Evolutionary conservation across 2,113 vertebrate genomes (phyloP), one percentile per base, ranked within the genome.

Genomic region (Xenotilapia caudafasciata): DNA sequence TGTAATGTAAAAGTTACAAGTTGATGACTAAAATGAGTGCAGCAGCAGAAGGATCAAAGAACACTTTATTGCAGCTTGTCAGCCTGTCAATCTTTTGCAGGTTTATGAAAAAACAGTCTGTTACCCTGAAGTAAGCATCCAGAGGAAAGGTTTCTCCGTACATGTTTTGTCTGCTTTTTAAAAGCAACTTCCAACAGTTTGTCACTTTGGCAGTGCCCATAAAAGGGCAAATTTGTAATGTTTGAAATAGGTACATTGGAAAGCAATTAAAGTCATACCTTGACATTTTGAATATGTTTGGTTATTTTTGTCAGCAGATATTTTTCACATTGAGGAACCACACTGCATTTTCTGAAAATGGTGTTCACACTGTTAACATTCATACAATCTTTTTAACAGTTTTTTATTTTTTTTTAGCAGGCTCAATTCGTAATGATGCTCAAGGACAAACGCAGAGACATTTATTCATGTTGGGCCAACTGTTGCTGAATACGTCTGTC

Each of bases 1-100:
- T 94, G 93, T 91, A 92, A 95, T 89, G 85, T 89, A 82, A 93
- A 93, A 93, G 91, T 91, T 93, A 88, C 92, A 88, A 85, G 92
- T 85, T 89, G 90, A 81, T 83, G 82, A 91, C 85, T 65, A 62
- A 89, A 92, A 89, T 85, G 86, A 93, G 89, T 75, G 86, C 85
- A 79, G 89, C 88, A 87, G 17, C 45, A 83, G 58, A 87, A 10
- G 92, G 92, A 95, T 95, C 93, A 94, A 93, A 94, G 92, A 88
- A 53, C 83, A 82, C 86, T 88, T 90, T 89, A 90, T 82, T 90
- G 85, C 88, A 84, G 91, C 91, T 91, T 90, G 92, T 93, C 91
- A 90, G 79, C 60, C 89, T 88, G 93, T 94, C 93, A 90, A 93
- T 94, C 94, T 90, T 14, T 47, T 33, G 82, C 90, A 83, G 90